Evolutionary conservation across 2,797 vertebrate genomes (phyloP).

Genomic region (Simalia tracyae): DNA sequence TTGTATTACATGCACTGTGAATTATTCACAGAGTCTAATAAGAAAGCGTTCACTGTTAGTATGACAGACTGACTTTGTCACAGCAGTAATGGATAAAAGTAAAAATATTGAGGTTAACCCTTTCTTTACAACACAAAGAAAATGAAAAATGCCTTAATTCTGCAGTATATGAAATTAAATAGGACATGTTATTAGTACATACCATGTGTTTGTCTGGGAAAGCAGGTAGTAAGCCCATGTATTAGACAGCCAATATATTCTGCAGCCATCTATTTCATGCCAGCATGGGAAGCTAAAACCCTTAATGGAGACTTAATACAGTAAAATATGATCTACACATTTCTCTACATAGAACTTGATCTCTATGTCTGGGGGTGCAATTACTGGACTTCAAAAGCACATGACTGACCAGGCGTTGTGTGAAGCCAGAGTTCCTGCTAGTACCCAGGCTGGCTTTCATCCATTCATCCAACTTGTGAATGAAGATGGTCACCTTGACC

Average conservation of each 20-base stretch:
- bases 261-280: neutral
- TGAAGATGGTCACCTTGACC: accelerated
- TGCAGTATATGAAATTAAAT: neutral
- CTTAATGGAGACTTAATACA: neutral
- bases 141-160: neutral
- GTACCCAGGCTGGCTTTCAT: neutral
- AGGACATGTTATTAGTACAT: neutral
- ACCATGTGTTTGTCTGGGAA: neutral
- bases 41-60: neutral
- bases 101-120: neutral
- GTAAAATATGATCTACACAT: neutral
- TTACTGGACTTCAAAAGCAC: neutral
- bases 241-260: neutral
- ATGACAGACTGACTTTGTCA: constrained; percentile 12
- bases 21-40: constrained; percentile 3
- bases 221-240: neutral
- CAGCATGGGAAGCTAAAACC: neutral
- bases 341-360: neutral
- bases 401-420: neutral
- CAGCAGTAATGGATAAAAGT: neutral
- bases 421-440: neutral
- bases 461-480: neutral
- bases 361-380: neutral
- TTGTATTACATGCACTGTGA: too few species aligned
- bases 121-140: neutral